A percentile compares a stretch with the other conserved stretches of the same genome.
Evolutionary conservation across 1,140 invertebrate species (phyloP).

Genomic region (Hylyphantes graminicola): DNA sequence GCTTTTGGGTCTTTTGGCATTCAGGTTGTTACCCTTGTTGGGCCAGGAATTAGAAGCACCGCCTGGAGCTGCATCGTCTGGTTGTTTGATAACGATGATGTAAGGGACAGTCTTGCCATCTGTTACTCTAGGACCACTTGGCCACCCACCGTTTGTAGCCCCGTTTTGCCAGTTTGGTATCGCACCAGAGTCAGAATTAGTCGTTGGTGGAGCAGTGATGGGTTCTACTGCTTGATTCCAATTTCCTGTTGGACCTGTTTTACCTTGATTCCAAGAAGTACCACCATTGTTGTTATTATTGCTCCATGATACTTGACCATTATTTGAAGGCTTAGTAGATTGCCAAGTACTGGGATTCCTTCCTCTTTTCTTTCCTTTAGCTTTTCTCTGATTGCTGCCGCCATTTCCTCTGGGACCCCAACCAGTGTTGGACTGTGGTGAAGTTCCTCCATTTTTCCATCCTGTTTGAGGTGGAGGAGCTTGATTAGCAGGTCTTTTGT

Average conservation of each 20-base stretch:
- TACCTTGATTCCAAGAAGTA: slow-evolving; percentile 20
- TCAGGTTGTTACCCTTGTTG: not conserved
- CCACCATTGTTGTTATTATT: slow-evolving; percentile 8
- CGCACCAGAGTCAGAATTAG: not conserved
- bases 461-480: slow-evolving; percentile 4
- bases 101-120: slow-evolving; percentile 32
- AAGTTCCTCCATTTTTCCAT: slow-evolving; percentile 22
- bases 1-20: not conserved
- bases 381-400: not conserved
- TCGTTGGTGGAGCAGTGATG: not conserved
- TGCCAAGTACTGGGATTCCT: slow-evolving; percentile 19
- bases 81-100: slow-evolving; percentile 46
- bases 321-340: slow-evolving; percentile 17
- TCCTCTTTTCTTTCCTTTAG: slow-evolving; percentile 1
- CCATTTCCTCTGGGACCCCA: slow-evolving; percentile 9
- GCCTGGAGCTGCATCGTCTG: slow-evolving; percentile 7
- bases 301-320: slow-evolving; percentile 2
- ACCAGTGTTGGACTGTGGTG: not conserved
- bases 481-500: not conserved
- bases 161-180: slow-evolving; percentile 1
- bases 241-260: not conserved
- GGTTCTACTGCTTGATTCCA: slow-evolving; percentile 7
- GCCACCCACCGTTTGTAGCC: not conserved
- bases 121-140: not conserved
- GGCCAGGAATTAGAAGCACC: slow-evolving; percentile 28